Conservation (phyloP, 2,113 vertebrate genomes). For the Fulmarus glacialis region DNA sequence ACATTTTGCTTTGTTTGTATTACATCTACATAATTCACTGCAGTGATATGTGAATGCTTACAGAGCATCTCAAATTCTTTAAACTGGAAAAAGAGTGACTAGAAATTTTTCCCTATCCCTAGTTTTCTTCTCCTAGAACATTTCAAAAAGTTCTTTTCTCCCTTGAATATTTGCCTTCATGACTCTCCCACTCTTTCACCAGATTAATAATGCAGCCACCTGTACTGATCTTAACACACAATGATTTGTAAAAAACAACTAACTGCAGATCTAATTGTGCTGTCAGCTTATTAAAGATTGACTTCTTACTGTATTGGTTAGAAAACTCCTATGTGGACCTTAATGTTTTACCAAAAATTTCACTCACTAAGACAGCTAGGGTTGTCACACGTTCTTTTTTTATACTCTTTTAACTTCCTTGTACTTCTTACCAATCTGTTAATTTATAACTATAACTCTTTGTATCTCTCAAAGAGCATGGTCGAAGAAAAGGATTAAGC, state of each 20-base stretch:
- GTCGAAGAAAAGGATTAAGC: background rate
- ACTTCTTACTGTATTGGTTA: background rate
- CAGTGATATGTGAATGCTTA: background rate
- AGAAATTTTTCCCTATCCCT: background rate
- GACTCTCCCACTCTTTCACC: background rate
- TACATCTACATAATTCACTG: background rate
- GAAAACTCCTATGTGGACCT: background rate
- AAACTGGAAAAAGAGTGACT: background rate
- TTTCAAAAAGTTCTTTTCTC: background rate
- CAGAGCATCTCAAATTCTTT: background rate
- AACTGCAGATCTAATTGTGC: background rate
- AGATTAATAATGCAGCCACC: background rate
- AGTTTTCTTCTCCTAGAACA: background rate
- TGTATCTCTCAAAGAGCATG: background rate
- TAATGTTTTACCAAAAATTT: background rate
- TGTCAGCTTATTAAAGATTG: background rate
- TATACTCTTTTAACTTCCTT: background rate
- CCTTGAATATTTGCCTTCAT: background rate
- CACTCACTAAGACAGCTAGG: background rate
- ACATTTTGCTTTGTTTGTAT: background rate
- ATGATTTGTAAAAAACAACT: background rate
- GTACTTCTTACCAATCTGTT: background rate
- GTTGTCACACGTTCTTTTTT: background rate
- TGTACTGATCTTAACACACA: background rate
- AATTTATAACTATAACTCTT: background rate